These are phyloP conservation scores for Aphidius gifuensis DNA, from an alignment of 1,140 invertebrate genomes.

Conservation along the genomic window DNA sequence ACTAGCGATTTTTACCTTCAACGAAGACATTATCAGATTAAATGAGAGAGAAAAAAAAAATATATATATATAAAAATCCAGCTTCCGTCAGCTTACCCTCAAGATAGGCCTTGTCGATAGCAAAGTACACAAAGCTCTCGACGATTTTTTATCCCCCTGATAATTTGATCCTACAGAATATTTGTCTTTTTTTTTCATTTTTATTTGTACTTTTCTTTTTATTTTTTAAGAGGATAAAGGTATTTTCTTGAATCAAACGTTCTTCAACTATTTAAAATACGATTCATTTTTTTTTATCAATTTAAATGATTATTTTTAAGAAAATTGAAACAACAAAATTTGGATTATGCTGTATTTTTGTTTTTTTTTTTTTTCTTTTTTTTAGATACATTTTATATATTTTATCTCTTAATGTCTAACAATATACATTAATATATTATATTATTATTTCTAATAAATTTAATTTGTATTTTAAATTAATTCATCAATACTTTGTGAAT, in stretches of 20 bases:
- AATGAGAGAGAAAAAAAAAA: background rate
- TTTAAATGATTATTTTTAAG: background rate
- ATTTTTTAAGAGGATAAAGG: background rate
- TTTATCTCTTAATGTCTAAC: too few species aligned
- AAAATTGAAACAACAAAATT: background rate
- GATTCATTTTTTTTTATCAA: background rate
- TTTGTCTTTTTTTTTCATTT: too few species aligned
- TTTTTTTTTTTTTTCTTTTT: too few species aligned
- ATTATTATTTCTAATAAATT: too few species aligned
- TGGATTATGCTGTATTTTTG: background rate
- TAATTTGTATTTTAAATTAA: too few species aligned
- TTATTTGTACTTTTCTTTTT: background rate
- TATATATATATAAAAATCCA: background rate
- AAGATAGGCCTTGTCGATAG: background rate
- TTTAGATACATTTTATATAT: too few species aligned
- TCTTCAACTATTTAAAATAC: background rate
- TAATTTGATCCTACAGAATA: background rate
- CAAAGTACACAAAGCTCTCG: background rate
- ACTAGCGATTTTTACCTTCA: background rate
- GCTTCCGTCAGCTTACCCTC: background rate
- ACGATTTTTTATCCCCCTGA: constrained; percentile 2
- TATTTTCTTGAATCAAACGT: background rate
- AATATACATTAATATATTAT: too few species aligned
- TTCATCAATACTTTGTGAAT: too few species aligned
- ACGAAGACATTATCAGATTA: background rate